Evolutionary conservation across 1,140 invertebrate species (phyloP), one percentile per base, ranked within the genome.

Genomic region (Scylla paramamosain): DNA sequence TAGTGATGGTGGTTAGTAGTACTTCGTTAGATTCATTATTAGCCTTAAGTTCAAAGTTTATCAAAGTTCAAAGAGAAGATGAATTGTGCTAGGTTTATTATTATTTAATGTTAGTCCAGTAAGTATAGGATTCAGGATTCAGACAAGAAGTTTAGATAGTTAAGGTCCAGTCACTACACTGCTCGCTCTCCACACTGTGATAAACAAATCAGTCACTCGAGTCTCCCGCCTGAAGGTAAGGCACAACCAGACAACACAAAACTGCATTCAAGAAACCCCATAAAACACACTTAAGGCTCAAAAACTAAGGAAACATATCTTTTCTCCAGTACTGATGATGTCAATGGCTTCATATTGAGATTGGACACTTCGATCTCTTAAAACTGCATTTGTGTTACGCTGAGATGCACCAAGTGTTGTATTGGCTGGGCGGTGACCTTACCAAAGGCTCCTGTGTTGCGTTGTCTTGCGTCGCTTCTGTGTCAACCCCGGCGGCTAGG

Each of bases 91-190:
- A 77, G 67, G 67, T 7, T 77, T 7, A 77, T 25, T 77, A 39
- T 39, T 39, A 39, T 39, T 39, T 39, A 39, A 39, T 39, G 39
- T 39, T 39, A 39, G 39, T 39, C 39, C 39, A 39, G 6, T 39
- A 39, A 39, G 39, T 39, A 6, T 39, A 39, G 39, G 39, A 39
- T 39, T 39, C 39, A 39, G 39, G 39, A 39, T 39, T 39, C 39
- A 39, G 39, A 39, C 39, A 39, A 39, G 14, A 39, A 29, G 45
- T 39, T 52, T 48, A 52, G 31, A 20, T 52, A 91, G 28, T 14
- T 25, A 25, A 88, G n/a, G 12, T 48, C 45, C 89, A 91, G 89
- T 91, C 89, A 52, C 89, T 29, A 91, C 89, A 48, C 89, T 91
- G 20, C 52, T 29, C 86, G 32, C 31, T 52, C 67, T 77, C 67